Evolutionary conservation across 2,113 vertebrate species (phyloP).

Genomic region (Glareola pratincola): DNA sequence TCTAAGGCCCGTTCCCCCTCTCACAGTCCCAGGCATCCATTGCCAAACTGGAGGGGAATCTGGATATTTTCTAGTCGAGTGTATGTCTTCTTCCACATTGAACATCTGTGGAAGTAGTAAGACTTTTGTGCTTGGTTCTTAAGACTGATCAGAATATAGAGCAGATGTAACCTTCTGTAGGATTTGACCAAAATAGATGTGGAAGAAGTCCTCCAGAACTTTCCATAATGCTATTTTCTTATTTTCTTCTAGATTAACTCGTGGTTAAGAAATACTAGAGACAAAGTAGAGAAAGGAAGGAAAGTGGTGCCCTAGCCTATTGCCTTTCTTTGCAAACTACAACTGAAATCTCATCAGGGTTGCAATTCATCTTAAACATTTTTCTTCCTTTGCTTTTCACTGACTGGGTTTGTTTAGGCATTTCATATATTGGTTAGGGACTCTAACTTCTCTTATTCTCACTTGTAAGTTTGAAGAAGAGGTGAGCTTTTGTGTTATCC

Average conservation of each 20-base stretch:
- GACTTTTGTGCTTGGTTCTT: background rate
- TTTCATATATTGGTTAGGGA: background rate
- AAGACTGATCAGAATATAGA: background rate
- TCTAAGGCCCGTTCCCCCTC: background rate
- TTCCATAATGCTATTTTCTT: background rate
- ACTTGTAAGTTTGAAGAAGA: background rate
- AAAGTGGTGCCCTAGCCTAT: background rate
- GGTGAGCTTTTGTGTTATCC: background rate
- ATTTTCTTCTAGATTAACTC: background rate
- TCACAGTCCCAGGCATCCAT: background rate
- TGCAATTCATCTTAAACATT: rapidly evolving
- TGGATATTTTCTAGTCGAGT: background rate
- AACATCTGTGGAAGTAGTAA: background rate
- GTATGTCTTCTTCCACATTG: background rate
- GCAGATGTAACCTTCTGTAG: background rate
- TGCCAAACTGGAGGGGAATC: background rate
- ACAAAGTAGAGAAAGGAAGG: background rate
- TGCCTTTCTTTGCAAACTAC: background rate
- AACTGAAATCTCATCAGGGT: background rate
- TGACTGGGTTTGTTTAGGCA: background rate
- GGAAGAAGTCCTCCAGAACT: background rate
- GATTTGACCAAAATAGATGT: background rate
- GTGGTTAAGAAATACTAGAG: background rate
- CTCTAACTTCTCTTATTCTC: background rate
- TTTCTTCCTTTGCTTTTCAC: background rate